A percentile compares a stretch with the other conserved stretches of the same genome.
Evolutionary conservation across 2,888 invertebrate genomes (phyloP).

Genomic region (Coronaproctus castanopsis): DNA sequence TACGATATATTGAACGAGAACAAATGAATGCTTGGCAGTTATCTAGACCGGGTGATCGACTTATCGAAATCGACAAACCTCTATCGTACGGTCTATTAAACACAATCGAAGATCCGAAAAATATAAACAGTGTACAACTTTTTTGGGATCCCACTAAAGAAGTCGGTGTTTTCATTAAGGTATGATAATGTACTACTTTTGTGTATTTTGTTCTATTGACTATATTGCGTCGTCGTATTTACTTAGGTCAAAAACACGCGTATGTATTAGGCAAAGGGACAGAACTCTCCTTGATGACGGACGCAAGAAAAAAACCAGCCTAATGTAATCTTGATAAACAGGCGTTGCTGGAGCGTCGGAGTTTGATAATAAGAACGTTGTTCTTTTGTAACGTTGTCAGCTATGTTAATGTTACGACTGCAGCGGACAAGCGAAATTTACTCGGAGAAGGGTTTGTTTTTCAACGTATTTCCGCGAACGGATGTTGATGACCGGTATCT

Average conservation of each 20-base stretch:
- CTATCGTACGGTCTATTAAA: constrained; percentile 79
- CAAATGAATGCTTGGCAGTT: constrained; percentile 82
- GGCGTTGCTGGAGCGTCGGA: too few relatives aligned
- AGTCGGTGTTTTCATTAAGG: constrained; percentile 84
- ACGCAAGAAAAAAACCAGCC: too few relatives aligned
- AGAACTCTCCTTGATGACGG: too few relatives aligned
- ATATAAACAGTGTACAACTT: constrained; percentile 65
- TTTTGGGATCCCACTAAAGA: constrained; percentile 93
- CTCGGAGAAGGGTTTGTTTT: too few relatives aligned
- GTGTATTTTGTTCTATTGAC: not conserved
- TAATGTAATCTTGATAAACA: too few relatives aligned
- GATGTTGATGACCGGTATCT: too few relatives aligned
- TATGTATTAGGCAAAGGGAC: not conserved
- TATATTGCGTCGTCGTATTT: not conserved
- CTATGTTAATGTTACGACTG: too few relatives aligned
- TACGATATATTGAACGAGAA: constrained; percentile 88
- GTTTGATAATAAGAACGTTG: too few relatives aligned
- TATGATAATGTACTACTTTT: too few relatives aligned
- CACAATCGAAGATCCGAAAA: constrained; percentile 46
- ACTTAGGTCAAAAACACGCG: not conserved
- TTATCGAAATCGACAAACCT: constrained; percentile 82
- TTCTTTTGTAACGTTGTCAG: too few relatives aligned
- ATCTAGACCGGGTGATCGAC: constrained; percentile 72
- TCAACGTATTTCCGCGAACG: too few relatives aligned
- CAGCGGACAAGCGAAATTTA: too few relatives aligned